Percentiles rank a stretch among this genome's conserved stretches.
Conservation (phyloP, 2,888 invertebrate species). For the Ametastegia equiseti region DNA sequence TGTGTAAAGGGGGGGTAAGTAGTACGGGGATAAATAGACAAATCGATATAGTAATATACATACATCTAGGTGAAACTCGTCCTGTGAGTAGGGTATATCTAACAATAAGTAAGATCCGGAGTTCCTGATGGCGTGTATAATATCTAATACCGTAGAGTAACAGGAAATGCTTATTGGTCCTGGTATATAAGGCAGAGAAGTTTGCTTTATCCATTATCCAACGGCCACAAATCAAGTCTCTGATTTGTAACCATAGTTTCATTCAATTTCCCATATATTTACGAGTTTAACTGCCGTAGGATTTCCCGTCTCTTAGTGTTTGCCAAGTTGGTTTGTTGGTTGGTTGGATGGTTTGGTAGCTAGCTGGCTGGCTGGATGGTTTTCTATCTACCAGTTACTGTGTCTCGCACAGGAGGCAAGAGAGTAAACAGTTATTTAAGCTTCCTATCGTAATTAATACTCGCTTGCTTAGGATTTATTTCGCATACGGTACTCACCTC, state of each 20-base stretch:
- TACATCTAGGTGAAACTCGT: background rate
- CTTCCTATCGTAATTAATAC: background rate
- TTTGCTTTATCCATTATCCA: constrained; percentile 9
- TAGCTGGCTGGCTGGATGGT: no score
- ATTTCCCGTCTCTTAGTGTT: background rate
- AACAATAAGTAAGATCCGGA: no score
- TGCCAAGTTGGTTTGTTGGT: no score
- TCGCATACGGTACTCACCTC: background rate
- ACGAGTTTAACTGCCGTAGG: background rate
- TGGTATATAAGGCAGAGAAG: background rate
- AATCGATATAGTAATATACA: background rate
- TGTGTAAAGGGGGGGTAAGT: background rate
- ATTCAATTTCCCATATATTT: constrained; percentile 21
- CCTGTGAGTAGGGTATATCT: no score
- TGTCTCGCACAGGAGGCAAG: background rate
- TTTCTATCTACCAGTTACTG: no score
- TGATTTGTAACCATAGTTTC: background rate
- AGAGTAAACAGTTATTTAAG: background rate
- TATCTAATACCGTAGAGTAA: no score
- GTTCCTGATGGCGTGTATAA: no score
- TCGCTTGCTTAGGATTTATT: background rate
- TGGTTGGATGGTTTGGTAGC: no score
- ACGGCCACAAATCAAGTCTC: background rate
- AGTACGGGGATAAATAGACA: constrained; percentile 15
- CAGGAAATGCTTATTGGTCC: constrained; percentile 1